A percentile compares a stretch with the other conserved stretches of the same genome.
phyloP scores from a whole-genome alignment of 2,113 vertebrate species.

The Bubo scandiacus region DNA sequence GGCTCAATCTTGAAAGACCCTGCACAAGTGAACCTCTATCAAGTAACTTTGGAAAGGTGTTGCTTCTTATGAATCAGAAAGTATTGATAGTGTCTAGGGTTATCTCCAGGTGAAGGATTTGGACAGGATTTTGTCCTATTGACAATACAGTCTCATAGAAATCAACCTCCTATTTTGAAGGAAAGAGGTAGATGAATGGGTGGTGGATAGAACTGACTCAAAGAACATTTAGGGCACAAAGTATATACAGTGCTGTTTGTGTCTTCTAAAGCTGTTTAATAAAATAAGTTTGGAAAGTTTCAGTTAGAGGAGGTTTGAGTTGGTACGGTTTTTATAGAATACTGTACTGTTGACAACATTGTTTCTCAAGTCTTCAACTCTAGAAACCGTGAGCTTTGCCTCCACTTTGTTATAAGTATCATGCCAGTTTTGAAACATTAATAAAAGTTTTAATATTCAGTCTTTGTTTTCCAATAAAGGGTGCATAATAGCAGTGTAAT shows the following conservation, averaged over 20 bases:
- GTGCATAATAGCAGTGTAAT: not conserved
- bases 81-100: not conserved
- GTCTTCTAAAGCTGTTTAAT: not conserved
- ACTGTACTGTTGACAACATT: not conserved
- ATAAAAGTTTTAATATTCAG: constrained; percentile 7
- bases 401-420: not conserved
- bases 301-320: not conserved
- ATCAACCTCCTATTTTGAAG: not conserved
- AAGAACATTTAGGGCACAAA: not conserved
- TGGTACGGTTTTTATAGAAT: not conserved
- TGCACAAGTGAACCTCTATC: not conserved
- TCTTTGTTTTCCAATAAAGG: not conserved
- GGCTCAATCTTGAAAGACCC: not conserved
- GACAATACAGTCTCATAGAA: not conserved
- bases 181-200: not conserved
- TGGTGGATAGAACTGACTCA: not conserved
- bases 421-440: not conserved
- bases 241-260: not conserved
- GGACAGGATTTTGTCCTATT: not conserved
- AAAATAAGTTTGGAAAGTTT: not conserved
- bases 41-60: not conserved
- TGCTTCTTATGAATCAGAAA: not conserved
- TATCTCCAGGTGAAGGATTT: not conserved
- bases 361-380: not conserved
- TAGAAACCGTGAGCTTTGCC: not conserved